Evolutionary conservation across 2,888 invertebrate species (phyloP), one percentile per base, ranked within the genome.

Genomic region (Proisotoma minuta): DNA sequence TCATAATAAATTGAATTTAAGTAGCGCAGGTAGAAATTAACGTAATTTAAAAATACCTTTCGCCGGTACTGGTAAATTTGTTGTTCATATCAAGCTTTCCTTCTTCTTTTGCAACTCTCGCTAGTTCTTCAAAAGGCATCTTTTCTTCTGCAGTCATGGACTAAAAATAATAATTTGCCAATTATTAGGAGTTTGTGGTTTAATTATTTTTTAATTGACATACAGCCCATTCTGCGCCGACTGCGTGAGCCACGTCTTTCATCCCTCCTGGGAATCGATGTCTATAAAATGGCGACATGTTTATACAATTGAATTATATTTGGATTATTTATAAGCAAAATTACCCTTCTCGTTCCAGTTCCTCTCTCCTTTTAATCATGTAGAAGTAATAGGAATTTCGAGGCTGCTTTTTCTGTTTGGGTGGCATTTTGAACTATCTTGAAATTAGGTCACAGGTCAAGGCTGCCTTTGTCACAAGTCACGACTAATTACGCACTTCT

Each of bases 1-100:
- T 51, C n/a, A 24, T n/a, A 24, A 15, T 24, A 24, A 23, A 10
- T n/a, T n/a, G n/a, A n/a, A n/a, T n/a, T n/a, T n/a, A n/a, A n/a
- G n/a, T n/a, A n/a, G n/a, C n/a, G n/a, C n/a, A n/a, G n/a, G n/a
- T n/a, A n/a, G n/a, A n/a, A n/a, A n/a, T n/a, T n/a, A n/a, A n/a
- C 18, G 20, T 43, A 15, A 23, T 22, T 20, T 4, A 24, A 22
- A 22, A 10, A 20, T 54, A 71, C 69, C 65, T 70, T 65, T 73
- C 73, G 27, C 73, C 73, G 5, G 66, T 65, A 0, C 47, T 43
- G 0, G 71, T 71, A 43, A 70, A 72, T 43, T 73, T 74, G 39
- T 71, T 71, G 18, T 64, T 52, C 8, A 65, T 20, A 24, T 71
- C 63, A 28, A 20, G 40, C 29, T 66, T 73, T 15, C 69, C 70